Percentiles rank a stretch among this genome's conserved stretches.
Conservation (phyloP, 2,888 invertebrate species). For the Scelioninae gen. 2 region DNA sequence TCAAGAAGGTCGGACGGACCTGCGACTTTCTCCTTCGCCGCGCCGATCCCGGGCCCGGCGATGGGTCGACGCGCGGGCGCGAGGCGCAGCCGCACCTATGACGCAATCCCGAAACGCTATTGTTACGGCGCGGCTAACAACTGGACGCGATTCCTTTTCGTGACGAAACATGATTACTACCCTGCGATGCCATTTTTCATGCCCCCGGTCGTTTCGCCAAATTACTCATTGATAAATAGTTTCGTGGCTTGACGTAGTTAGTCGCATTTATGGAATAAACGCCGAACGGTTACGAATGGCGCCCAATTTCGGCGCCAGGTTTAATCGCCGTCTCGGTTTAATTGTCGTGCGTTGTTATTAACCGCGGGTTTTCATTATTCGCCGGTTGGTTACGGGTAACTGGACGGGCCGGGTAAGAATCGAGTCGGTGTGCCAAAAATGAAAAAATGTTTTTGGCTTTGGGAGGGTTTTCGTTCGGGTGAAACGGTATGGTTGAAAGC, state of each 20-base stretch:
- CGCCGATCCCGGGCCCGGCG: slow-evolving; percentile 57
- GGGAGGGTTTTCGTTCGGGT: too few species aligned
- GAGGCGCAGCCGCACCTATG: slow-evolving; percentile 57
- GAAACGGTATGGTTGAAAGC: too few species aligned
- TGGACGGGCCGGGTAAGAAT: too few species aligned
- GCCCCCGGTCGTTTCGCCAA: slow-evolving; percentile 48
- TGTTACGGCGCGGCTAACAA: slow-evolving; percentile 40
- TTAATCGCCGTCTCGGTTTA: too few species aligned
- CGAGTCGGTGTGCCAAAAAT: too few species aligned
- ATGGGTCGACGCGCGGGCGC: slow-evolving; percentile 58
- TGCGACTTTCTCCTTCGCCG: slow-evolving; percentile 58
- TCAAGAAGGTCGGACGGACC: slow-evolving; percentile 49
- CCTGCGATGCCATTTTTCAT: slow-evolving; percentile 55
- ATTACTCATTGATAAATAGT: slow-evolving; percentile 57
- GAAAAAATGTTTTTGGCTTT: too few species aligned
- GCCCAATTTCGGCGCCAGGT: background rate
- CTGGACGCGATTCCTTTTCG: slow-evolving; percentile 56
- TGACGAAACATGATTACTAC: slow-evolving; percentile 58
- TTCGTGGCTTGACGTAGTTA: slow-evolving; percentile 53
- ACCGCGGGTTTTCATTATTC: too few species aligned
- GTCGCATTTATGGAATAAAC: slow-evolving; percentile 42
- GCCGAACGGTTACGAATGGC: slow-evolving; percentile 33
- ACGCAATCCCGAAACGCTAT: slow-evolving; percentile 52
- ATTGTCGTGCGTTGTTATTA: too few species aligned
- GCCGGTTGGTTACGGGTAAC: too few species aligned